These are phyloP conservation scores for Callinectes sapidus DNA, from an alignment of 2,888 invertebrate species.

Conservation along the genomic window DNA sequence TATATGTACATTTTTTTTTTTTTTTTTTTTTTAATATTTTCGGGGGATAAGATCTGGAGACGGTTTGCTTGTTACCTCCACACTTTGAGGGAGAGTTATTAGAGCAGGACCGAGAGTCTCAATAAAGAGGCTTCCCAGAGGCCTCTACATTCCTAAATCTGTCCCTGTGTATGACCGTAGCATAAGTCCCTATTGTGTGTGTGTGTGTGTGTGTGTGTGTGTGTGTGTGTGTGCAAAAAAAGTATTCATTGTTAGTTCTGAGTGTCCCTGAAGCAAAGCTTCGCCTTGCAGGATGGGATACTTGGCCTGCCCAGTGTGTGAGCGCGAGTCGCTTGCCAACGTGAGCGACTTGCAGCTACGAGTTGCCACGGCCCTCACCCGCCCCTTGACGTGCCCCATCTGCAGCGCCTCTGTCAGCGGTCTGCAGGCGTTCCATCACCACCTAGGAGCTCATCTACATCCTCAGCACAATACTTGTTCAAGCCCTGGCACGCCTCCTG, in stretches of 20 bases:
- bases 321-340: conserved; percentile 59
- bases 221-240: background rate
- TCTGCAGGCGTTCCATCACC: conserved; percentile 63
- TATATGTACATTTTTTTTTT: too few species aligned
- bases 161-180: too few species aligned
- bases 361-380: conserved; percentile 65
- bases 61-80: too few species aligned
- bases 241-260: background rate
- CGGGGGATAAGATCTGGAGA: too few species aligned
- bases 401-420: conserved; percentile 69
- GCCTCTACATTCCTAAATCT: too few species aligned
- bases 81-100: too few species aligned
- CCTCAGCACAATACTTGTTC: conserved; percentile 44
- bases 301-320: conserved; percentile 70
- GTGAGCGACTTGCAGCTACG: conserved; percentile 63
- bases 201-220: background rate
- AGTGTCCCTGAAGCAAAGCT: background rate
- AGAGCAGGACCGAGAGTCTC: too few species aligned
- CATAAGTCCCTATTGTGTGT: too few species aligned
- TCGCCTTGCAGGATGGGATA: conserved; percentile 63
- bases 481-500: conserved; percentile 35
- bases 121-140: too few species aligned
- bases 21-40: too few species aligned
- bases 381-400: conserved; percentile 64
- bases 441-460: conserved; percentile 64